Evolutionary conservation across 2,888 invertebrate genomes (phyloP).

Genomic region (Melinaea menophilus): DNA sequence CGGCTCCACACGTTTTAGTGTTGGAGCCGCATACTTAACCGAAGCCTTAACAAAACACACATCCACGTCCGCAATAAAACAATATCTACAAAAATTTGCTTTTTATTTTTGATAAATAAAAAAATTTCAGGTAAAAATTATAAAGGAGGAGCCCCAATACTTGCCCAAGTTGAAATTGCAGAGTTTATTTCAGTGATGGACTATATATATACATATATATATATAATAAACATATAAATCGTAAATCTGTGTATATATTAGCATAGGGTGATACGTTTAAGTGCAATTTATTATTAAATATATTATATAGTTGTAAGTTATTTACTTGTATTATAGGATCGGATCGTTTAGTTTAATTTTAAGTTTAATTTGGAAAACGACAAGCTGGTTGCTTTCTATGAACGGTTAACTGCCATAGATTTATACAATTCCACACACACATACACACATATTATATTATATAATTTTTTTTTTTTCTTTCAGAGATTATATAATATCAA

Average conservation of each 20-base stretch:
- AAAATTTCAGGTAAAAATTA: conserved; percentile 59
- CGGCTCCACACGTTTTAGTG: too few relatives aligned
- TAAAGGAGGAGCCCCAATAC: conserved; percentile 56
- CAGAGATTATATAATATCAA: too few relatives aligned
- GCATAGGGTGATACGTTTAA: conserved; percentile 42
- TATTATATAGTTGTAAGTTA: conserved; percentile 24
- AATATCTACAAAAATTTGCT: too few relatives aligned
- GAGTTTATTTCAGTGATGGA: conserved; percentile 67
- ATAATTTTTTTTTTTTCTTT: too few relatives aligned
- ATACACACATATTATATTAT: too few relatives aligned
- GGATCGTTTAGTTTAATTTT: conserved; percentile 1
- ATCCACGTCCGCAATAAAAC: too few relatives aligned
- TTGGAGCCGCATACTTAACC: too few relatives aligned
- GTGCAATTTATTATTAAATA: conserved; percentile 41
- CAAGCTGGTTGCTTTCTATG: neutral
- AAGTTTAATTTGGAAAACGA: too few relatives aligned
- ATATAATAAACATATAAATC: too few relatives aligned
- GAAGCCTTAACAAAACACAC: too few relatives aligned
- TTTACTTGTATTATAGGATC: conserved; percentile 33
- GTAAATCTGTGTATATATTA: conserved; percentile 20
- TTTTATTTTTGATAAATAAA: neutral
- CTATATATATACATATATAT: conserved; percentile 15
- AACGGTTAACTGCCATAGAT: conserved; percentile 1
- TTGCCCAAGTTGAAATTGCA: conserved; percentile 68
- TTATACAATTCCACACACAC: neutral